These are phyloP conservation scores for Phaetusa simplex DNA, from an alignment of 2,113 vertebrate species.

Conservation along the genomic window DNA sequence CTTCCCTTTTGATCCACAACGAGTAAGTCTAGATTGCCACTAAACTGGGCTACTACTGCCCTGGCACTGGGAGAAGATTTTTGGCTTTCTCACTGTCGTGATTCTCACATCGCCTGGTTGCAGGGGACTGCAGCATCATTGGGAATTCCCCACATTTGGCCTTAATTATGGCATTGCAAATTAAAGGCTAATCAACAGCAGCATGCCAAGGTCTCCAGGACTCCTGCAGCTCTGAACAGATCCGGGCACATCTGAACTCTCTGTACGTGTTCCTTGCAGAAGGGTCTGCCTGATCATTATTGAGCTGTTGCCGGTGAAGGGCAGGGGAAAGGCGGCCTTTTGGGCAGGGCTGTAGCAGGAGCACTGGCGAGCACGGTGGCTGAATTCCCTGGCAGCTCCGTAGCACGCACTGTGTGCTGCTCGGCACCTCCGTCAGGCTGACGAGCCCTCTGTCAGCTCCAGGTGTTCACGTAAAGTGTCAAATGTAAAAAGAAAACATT, in stretches of 20 bases:
- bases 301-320: background rate
- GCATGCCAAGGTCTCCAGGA: background rate
- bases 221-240: background rate
- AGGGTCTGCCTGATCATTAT: background rate
- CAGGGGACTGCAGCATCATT: background rate
- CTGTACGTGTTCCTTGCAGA: background rate
- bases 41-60: background rate
- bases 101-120: background rate
- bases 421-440: background rate
- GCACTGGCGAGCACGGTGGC: fast-evolving
- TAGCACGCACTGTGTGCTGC: fast-evolving
- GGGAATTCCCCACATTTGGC: background rate
- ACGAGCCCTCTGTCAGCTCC: background rate
- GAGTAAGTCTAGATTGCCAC: background rate
- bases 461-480: background rate
- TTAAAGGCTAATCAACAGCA: background rate
- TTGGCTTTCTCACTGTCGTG: background rate
- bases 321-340: background rate
- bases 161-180: background rate
- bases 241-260: background rate
- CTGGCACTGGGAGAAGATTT: background rate
- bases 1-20: background rate
- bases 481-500: background rate
- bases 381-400: background rate
- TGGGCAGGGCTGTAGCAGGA: background rate